Evolutionary conservation across 1,140 invertebrate genomes (phyloP).

Genomic region (Drosophila ogumai): DNA sequence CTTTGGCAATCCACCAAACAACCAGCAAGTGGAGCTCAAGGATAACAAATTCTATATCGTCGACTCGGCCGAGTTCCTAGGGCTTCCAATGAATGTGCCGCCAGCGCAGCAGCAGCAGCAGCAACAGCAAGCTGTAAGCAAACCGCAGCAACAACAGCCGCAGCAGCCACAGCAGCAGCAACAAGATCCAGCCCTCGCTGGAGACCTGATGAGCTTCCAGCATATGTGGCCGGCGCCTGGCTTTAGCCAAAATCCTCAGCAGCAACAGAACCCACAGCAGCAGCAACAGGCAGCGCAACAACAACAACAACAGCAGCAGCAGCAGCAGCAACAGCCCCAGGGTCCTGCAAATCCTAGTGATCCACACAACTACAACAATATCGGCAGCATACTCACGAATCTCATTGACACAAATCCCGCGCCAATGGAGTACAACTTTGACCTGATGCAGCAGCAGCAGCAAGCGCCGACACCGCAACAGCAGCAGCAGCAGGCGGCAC

Average conservation of each 20-base stretch:
- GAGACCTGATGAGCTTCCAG: slow-evolving; percentile 79
- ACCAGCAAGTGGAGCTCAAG: slow-evolving; percentile 73
- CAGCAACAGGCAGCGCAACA: slow-evolving; percentile 61
- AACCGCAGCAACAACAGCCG: slow-evolving; percentile 58
- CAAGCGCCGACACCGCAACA: slow-evolving; percentile 53
- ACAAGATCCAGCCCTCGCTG: slow-evolving; percentile 60
- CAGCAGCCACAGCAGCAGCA: slow-evolving; percentile 63
- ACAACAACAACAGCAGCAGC: slow-evolving; percentile 62
- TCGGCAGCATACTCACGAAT: slow-evolving; percentile 84
- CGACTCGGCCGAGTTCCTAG: slow-evolving; percentile 79
- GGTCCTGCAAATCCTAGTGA: slow-evolving; percentile 59
- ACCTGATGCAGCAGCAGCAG: slow-evolving; percentile 72
- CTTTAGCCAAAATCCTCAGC: slow-evolving; percentile 42
- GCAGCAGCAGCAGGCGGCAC: slow-evolving; percentile 54
- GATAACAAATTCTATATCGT: slow-evolving; percentile 82
- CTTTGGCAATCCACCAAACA: slow-evolving; percentile 63
- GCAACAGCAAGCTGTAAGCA: slow-evolving; percentile 56
- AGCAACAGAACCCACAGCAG: slow-evolving; percentile 51
- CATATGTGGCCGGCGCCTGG: slow-evolving; percentile 74
- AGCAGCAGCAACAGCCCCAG: slow-evolving; percentile 61
- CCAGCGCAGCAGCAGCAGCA: slow-evolving; percentile 66
- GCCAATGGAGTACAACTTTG: slow-evolving; percentile 82
- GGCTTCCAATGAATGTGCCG: slow-evolving; percentile 82
- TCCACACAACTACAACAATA: slow-evolving; percentile 82
- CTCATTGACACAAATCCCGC: slow-evolving; percentile 81